Evolutionary conservation across 2,113 vertebrate genomes (phyloP).

Genomic region (Pachyramphus minor): DNA sequence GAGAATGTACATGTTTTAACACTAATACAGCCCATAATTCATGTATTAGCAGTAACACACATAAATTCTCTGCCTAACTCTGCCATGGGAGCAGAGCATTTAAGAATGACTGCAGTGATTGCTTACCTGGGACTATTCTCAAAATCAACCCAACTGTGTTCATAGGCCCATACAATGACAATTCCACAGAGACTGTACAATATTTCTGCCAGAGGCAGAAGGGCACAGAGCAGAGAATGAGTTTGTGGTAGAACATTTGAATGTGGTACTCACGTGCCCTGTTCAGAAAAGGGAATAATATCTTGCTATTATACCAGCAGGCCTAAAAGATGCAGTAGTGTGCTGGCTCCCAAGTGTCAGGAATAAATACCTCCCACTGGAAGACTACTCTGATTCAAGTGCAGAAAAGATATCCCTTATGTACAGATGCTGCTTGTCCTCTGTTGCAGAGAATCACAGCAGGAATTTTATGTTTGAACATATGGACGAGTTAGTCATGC

Average conservation of each 20-base stretch:
- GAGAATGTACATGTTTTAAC: not conserved
- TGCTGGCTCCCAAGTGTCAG: not conserved
- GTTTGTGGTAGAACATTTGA: not conserved
- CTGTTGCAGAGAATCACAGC: constrained; percentile 50
- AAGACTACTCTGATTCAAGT: not conserved
- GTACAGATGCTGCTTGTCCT: constrained; percentile 43
- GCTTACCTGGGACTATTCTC: not conserved
- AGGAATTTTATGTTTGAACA: constrained; percentile 60
- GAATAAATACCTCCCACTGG: constrained; percentile 4
- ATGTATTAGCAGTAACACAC: not conserved
- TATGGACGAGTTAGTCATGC: constrained; percentile 65
- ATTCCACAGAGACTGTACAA: not conserved
- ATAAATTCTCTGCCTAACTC: not conserved
- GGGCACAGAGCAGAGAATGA: not conserved
- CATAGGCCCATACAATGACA: not conserved
- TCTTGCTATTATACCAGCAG: not conserved
- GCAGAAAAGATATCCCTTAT: not conserved
- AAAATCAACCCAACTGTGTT: not conserved
- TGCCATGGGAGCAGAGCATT: not conserved
- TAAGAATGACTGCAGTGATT: not conserved
- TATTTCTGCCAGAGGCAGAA: not conserved
- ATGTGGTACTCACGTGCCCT: not conserved
- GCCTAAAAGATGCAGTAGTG: not conserved
- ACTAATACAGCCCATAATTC: not conserved
- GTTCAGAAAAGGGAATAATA: not conserved